Base-by-base conservation (phyloP, 2,113 vertebrate genomes). In the Boleophthalmus pectinirostris region DNA sequence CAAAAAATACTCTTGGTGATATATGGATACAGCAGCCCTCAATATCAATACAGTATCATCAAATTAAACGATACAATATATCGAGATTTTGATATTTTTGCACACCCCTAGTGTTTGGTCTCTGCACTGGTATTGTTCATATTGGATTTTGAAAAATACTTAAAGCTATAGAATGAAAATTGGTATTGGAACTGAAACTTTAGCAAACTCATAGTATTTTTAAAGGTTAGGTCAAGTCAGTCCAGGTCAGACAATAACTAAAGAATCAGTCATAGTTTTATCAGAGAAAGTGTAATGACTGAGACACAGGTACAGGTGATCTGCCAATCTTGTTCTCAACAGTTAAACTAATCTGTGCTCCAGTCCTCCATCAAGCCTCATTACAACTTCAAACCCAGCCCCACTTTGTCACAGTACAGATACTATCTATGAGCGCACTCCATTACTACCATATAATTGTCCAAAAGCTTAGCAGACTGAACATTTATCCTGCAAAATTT, bases 291-390 rank as follows among this genome's bases (percentile, higher is more conserved):
- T 63, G 57, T 49, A 70, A 61, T 35, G 77, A 81, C 78, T 56
- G 61, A 53, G 54, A 73, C 66, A 72, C n/a, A 15, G 54, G 49
- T 78, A 74, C 79, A 80, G 81, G 72, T 81, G 81, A 78, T 76
- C 45, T 33, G 60, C n/a, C 33, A 20, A 0, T 61, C 65, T 24
- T 58, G 16, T 68, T 72, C 29, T 57, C 20, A 74, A 70, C 68
- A 70, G n/a, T 70, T 54, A 35, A 7, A 63, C 60, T 18, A 15
- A 24, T 66, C n/a, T 57, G 1, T 43, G 38, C n/a, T 24, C 51
- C 70, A 71, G 66, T 73, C 65, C 43, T 80, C 51, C 69, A 56
- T 73, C 53, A 38, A 70, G 25, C 23, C 33, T 73, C 72, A 12
- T 84, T 77, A 61, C 61, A 43, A 64, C 33, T 25, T 25, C 21